A percentile compares a stretch with the other conserved stretches of the same genome.
Evolutionary conservation across 2,888 invertebrate genomes (phyloP).

Genomic region (Isotomurus palustris): DNA sequence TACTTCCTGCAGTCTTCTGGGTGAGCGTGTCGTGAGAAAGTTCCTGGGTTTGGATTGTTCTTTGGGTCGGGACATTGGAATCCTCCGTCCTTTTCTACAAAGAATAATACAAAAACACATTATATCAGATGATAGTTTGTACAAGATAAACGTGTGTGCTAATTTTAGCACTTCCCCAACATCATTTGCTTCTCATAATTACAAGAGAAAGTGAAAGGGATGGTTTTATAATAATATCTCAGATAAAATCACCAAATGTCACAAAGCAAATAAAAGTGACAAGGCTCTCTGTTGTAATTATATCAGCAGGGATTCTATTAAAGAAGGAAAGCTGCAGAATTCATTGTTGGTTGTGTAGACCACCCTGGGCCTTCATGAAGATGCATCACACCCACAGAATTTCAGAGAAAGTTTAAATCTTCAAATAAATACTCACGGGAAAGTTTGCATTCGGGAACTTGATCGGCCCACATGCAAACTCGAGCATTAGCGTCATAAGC

Average conservation of each 20-base stretch:
- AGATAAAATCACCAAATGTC: too few species aligned
- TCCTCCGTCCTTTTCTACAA: slow-evolving; percentile 88
- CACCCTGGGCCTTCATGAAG: too few species aligned
- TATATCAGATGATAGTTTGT: not conserved
- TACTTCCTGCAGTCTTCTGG: slow-evolving; percentile 72
- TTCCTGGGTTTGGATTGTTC: slow-evolving; percentile 74
- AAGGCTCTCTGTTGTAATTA: too few species aligned
- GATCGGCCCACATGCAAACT: slow-evolving; percentile 93
- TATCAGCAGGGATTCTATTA: too few species aligned
- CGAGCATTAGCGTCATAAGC: slow-evolving; percentile 90
- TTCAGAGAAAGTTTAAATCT: too few species aligned
- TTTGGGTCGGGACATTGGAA: slow-evolving; percentile 79
- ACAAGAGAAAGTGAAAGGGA: too few species aligned
- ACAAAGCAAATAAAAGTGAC: too few species aligned
- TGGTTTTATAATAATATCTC: too few species aligned
- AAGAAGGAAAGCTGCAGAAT: too few species aligned
- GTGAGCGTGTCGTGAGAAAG: slow-evolving; percentile 91
- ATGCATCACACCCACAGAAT: too few species aligned
- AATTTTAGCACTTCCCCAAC: not conserved
- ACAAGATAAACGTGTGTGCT: not conserved
- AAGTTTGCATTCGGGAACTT: slow-evolving; percentile 83
- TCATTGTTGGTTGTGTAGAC: too few species aligned
- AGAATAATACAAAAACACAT: slow-evolving; percentile 41
- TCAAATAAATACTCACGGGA: slow-evolving; percentile 80
- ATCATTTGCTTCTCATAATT: too few species aligned